Evolutionary conservation across 1,140 invertebrate genomes (phyloP), one percentile per base, ranked within the genome.

Genomic region (Mactra quadrangularis): DNA sequence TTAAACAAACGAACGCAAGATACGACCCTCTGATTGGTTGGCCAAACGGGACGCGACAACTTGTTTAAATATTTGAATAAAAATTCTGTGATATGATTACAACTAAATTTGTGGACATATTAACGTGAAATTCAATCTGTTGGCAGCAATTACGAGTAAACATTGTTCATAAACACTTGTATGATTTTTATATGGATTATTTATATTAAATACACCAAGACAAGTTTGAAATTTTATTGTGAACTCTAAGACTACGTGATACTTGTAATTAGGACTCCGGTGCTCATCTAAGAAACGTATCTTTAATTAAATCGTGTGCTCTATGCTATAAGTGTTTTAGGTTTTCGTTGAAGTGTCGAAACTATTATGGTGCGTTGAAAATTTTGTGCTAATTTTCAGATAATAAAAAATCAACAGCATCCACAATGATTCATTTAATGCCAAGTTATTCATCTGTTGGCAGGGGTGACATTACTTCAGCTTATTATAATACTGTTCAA

Each of bases 51-150:
- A 38, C 17, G 25, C 45, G 45, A 15, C 6, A 50, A 2, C 29
- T 64, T 76, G 25, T 35, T 76, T 33, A 76, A 76, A 76, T 76
- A 76, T 76, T 76, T 60, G 59, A 47, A 76, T 53, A 76, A 76
- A 47, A 33, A 1, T 35, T 33, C 29, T 41, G 22, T 29, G 50
- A 62, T 60, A 62, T 6, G 31, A 17, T 9, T 55, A n/a, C 25
- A 4, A 17, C 70, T n/a, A 72, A 57, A 29, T 55, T 55, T n/a
- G 17, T 33, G 22, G 25, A 29, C 53, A 55, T 9, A 7, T 55
- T 72, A 72, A 35, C 53, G 4, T n/a, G 38, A 72, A 52, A 70
- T 70, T 53, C 27, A 53, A 70, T 66, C 35, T 11, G n/a, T 25
- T 11, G 33, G 13, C 19, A 17, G 29, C 31, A n/a, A 15, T 22